These are phyloP conservation scores for Poeciliopsis turneri DNA, from an alignment of 2,797 vertebrate genomes.

Conservation along the genomic window DNA sequence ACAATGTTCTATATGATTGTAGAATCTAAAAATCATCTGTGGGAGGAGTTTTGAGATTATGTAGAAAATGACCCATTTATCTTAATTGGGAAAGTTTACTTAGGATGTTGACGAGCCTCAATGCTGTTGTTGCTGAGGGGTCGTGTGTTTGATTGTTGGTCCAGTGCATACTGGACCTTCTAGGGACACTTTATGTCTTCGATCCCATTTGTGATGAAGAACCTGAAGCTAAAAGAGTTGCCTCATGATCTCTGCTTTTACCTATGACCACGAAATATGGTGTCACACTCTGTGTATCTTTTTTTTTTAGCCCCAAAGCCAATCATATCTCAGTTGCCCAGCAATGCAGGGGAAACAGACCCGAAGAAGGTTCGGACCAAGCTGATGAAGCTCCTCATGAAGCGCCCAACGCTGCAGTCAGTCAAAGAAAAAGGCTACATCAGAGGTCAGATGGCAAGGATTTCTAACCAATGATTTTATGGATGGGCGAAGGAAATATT, in stretches of 20 bases:
- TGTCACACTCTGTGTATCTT: too few species aligned
- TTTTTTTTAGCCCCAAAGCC: slow-evolving; percentile 43
- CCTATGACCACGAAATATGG: background rate
- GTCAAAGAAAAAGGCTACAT: slow-evolving; percentile 95
- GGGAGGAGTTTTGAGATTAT: background rate
- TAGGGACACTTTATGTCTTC: background rate
- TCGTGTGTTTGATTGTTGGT: background rate
- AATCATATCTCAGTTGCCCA: slow-evolving; percentile 31
- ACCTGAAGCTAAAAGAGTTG: background rate
- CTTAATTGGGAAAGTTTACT: background rate
- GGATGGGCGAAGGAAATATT: background rate
- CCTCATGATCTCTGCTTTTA: background rate
- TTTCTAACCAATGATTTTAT: background rate
- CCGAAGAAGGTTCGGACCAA: slow-evolving; percentile 87
- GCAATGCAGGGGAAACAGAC: slow-evolving; percentile 77
- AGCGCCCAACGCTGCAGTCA: slow-evolving; percentile 90
- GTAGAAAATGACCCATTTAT: background rate
- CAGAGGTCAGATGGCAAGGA: slow-evolving; percentile 53
- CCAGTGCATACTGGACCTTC: background rate
- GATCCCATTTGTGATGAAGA: background rate
- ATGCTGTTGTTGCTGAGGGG: background rate
- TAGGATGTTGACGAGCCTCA: background rate
- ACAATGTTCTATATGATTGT: background rate
- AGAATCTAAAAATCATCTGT: background rate
- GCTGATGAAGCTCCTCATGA: slow-evolving; percentile 91